Evolutionary conservation across 2,888 invertebrate genomes (phyloP), one percentile per base, ranked within the genome.

Genomic region (Parnassius orleans): DNA sequence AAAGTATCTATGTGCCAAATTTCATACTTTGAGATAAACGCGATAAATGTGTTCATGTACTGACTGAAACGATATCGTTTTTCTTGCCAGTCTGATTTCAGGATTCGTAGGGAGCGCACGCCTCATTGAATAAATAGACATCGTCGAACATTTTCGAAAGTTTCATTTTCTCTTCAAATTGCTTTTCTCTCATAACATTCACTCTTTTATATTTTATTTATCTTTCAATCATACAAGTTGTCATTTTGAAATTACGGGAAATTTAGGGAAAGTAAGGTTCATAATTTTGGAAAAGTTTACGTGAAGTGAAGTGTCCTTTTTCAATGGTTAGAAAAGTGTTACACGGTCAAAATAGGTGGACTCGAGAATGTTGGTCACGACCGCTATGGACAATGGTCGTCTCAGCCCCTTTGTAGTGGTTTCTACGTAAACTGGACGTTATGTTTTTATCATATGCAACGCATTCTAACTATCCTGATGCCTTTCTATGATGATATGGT

Each of bases 401-500:
- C 65, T 42, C 73, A 76, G 64, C 73, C 74, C 50, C 68, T 74
- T 63, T 90, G 90, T 68, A 77, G 74, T 66, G 86, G 85, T 51
- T 66, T 68, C 58, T 72, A 83, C 66, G 71, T 87, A 62, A 90
- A 90, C 65, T 81, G 83, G 83, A 90, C 90, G 81, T 77, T 88
- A 90, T 90, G 90, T 72, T 84, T 81, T 65, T 80, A 78, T 63
- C 80, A 87, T 58, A 78, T 89, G 69, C 81, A 80, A 74, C 78
- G 80, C 69, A 77, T 87, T 65, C 66, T 88, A 61, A 75, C 80
- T 64, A 79, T 87, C 80, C 85, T 87, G 67, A 90, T 91, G 90
- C 87, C 90, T 76, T 80, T 80, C 83, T 88, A 90, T 84, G 85
- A 90, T 88, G 86, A 86, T 72, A 83, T 86, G 81, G 90, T 90